Base-by-base conservation (phyloP, 2,113 vertebrate species). In the Mohoua ochrocephala region DNA sequence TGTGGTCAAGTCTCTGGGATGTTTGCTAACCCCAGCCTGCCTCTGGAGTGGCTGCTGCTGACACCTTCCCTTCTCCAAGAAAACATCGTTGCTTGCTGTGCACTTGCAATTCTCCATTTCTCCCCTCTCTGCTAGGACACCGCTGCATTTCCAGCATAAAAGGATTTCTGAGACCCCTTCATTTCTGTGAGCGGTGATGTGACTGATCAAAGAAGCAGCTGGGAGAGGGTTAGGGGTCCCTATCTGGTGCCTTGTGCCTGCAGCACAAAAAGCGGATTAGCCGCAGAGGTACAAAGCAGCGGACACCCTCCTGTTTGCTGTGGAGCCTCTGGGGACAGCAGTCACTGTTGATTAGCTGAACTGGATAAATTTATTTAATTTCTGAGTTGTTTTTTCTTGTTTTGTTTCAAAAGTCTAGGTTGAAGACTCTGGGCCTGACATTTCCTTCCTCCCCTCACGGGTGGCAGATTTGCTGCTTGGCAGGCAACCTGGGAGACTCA, bases 241-340 rank as follows among this genome's bases (percentile, higher is more conserved):
- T 52, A 2, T 47, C 65, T 78, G 61, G 24, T 54, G 67, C 50
- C 71, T 76, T 2, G 2, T 47, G 59, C 54, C 82, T 47, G 30
- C 41, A 28, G 22, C 84, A 59, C 2, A 11, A 59, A 49, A 63
- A 85, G 45, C 53, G 5, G 45, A 68, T 65, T 6, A 61, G 69
- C 68, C 0, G 4, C 61, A 53, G 89, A 85, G 56, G 49, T 42
- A 87, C 44, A 49, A 41, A 73, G 87, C 37, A 41, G 35, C 0
- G 0, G 19, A 44, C 4, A 0, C 13, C 56, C 69, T 82, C 56
- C 37, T 52, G 81, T 77, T 59, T 63, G 79, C 64, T 60, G 18
- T 52, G 68, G 44, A 85, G 87, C 75, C 93, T 67, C 71, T 23
- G 63, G 81, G 78, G 85, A 86, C 85, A 90, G 82, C 90, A 88